phyloP scores from a whole-genome alignment of 92 coral and sea anemone species.

The Phenganax stokvisi region DNA sequence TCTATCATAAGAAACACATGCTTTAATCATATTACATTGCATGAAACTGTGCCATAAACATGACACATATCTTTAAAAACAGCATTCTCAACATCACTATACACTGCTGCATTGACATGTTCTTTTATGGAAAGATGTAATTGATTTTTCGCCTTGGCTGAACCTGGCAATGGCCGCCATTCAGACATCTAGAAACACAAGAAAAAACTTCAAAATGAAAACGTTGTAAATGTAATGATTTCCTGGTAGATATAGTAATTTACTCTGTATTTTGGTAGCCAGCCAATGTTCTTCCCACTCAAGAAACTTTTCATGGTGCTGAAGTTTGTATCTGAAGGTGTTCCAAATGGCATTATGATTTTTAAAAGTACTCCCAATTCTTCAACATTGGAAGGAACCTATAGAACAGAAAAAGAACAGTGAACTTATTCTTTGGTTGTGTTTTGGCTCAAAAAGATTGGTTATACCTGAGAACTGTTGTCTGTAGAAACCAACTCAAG shows the following conservation, averaged over 20 bases:
- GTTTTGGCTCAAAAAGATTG: background rate
- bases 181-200: constrained; percentile 60
- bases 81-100: constrained; percentile 50
- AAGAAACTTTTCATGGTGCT: constrained; percentile 61
- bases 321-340: constrained; percentile 78
- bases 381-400: constrained; percentile 25
- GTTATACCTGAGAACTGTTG: constrained; percentile 17
- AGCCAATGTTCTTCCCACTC: constrained; percentile 56
- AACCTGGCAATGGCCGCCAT: constrained; percentile 73
- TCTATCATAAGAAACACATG: too few relatives aligned
- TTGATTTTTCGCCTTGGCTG: constrained; percentile 64
- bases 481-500: constrained; percentile 45
- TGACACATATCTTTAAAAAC: constrained; percentile 56
- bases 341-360: constrained; percentile 76
- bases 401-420: background rate
- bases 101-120: constrained; percentile 64
- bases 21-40: constrained; percentile 52
- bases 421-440: background rate
- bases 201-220: background rate
- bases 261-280: constrained; percentile 62
- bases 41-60: constrained; percentile 69
- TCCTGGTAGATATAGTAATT: background rate
- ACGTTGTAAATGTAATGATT: background rate
- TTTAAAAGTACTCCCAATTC: constrained; percentile 70
- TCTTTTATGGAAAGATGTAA: constrained; percentile 66